A percentile compares a stretch with the other conserved stretches of the same genome.
Conservation (phyloP, 2,113 vertebrate species). For the Sorex araneus region DNA sequence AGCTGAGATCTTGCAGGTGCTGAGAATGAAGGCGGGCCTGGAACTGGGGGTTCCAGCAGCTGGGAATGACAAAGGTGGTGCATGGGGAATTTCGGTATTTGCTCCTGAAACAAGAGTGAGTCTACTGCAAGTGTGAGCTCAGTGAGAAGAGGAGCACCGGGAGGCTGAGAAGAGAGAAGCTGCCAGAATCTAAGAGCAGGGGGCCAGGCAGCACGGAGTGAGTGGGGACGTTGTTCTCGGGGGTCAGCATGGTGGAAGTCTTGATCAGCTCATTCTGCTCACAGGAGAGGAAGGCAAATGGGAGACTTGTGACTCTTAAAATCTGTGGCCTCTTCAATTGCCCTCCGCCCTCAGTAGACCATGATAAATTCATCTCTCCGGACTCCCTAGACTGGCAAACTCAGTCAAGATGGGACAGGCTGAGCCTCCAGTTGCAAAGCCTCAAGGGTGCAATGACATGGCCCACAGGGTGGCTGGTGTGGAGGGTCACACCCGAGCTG, state of each 20-base stretch:
- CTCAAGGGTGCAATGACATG: neutral
- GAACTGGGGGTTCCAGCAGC: neutral
- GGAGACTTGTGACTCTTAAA: neutral
- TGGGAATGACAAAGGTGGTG: neutral
- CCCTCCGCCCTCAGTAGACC: neutral
- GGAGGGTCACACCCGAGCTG: neutral
- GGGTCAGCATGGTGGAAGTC: neutral
- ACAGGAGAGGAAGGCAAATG: neutral
- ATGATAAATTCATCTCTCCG: neutral
- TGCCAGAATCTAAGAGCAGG: neutral
- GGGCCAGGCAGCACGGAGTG: neutral
- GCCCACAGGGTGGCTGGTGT: neutral
- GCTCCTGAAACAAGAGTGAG: too few species aligned
- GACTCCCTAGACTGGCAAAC: too few species aligned
- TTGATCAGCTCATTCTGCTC: neutral
- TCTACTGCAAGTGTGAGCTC: too few species aligned
- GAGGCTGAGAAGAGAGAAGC: neutral
- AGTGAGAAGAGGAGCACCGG: too few species aligned
- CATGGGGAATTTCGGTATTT: too few species aligned
- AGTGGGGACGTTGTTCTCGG: neutral
- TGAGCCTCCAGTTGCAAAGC: neutral
- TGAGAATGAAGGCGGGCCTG: neutral
- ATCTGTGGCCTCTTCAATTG: neutral
- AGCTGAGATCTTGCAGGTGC: neutral
- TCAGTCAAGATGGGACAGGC: too few species aligned